Conservation (phyloP, 2,113 vertebrate species). For the Alces alces region DNA sequence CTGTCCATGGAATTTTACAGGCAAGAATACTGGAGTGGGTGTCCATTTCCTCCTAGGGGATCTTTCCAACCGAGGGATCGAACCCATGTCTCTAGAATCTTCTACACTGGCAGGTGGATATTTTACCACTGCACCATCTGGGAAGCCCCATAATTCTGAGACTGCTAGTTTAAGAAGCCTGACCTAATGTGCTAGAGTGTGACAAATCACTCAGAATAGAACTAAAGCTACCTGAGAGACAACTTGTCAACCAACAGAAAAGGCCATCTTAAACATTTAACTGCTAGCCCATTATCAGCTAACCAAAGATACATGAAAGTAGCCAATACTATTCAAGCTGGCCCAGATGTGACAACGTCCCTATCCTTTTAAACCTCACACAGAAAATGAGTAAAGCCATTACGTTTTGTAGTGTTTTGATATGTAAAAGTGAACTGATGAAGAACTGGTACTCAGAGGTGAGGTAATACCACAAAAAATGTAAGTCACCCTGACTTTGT, state of each 20-base stretch:
- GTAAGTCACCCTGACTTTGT: background rate
- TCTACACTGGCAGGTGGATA: background rate
- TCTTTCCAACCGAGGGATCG: accelerated
- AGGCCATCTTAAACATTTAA: background rate
- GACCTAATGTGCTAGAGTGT: background rate
- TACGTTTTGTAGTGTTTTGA: background rate
- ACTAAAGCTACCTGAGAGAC: background rate
- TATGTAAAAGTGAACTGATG: background rate
- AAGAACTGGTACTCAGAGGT: background rate
- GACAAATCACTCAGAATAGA: background rate
- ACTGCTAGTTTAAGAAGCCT: background rate
- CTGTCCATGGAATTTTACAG: background rate
- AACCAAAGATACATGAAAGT: background rate
- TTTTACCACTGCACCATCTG: background rate
- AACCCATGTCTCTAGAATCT: background rate
- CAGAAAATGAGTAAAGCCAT: background rate
- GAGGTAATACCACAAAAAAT: background rate
- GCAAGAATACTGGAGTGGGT: background rate
- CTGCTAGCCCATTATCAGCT: background rate
- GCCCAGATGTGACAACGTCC: background rate
- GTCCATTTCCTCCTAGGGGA: background rate
- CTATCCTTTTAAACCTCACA: background rate
- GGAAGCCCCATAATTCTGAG: background rate
- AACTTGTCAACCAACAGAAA: background rate
- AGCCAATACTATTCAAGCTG: accelerated